These are phyloP conservation scores for Alosa sapidissima DNA, from an alignment of 2,797 vertebrate species.

Conservation along the genomic window DNA sequence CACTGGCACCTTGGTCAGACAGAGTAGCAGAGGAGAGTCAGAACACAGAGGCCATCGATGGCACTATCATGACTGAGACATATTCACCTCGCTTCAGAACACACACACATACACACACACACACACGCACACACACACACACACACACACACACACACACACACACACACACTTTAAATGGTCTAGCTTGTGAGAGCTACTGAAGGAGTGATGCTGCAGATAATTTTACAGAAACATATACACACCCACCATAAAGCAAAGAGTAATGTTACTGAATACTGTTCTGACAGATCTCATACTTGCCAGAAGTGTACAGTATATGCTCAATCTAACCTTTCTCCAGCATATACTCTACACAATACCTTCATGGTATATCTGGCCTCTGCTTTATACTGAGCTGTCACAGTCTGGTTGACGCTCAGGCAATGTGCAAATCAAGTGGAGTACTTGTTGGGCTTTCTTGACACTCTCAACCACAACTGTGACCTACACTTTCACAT, in stretches of 20 bases:
- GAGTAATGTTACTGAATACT: not conserved
- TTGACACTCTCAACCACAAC: conserved; percentile 32
- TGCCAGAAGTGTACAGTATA: not conserved
- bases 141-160: not conserved
- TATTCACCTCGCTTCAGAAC: not conserved
- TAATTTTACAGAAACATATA: too few relatives aligned
- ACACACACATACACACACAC: conserved; percentile 4
- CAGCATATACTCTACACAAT: not conserved
- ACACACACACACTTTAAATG: conserved; percentile 26
- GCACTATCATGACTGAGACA: conserved; percentile 46
- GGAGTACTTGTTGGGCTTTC: not conserved
- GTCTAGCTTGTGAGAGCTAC: not conserved
- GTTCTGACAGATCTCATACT: not conserved
- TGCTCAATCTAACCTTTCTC: not conserved
- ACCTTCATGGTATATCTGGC: not conserved
- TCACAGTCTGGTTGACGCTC: not conserved
- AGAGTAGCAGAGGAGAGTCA: not conserved
- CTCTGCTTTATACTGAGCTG: not conserved
- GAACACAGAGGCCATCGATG: not conserved
- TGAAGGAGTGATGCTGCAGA: conserved; percentile 14
- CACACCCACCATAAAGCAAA: not conserved
- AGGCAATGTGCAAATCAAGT: not conserved
- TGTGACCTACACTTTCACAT: conserved; percentile 30
- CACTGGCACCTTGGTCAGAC: conserved; percentile 78
- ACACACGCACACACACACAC: not conserved